Conservation (phyloP, 2,888 invertebrate species). For the Galerucella calmariensis region DNA sequence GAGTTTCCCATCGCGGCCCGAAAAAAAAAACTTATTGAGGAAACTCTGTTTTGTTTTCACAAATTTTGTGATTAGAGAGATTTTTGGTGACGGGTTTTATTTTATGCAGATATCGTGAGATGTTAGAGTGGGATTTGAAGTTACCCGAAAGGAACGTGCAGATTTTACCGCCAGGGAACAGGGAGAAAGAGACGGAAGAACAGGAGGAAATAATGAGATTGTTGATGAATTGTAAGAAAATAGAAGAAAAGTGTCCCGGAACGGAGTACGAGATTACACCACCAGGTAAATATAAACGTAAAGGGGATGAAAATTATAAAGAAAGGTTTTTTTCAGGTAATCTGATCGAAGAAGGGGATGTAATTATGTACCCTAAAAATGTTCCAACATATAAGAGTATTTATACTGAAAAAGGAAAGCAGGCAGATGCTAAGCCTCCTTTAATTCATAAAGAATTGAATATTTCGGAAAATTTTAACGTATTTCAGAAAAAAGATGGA, state of each 20-base stretch:
- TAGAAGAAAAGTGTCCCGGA: slow-evolving; percentile 15
- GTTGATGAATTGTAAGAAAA: background rate
- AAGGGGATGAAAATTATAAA: background rate
- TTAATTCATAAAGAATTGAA: slow-evolving; percentile 48
- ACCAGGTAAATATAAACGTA: slow-evolving; percentile 25
- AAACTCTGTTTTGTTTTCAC: too few relatives aligned
- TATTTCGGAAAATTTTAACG: slow-evolving; percentile 49
- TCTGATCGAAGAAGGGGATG: slow-evolving; percentile 49
- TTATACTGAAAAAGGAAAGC: slow-evolving; percentile 39
- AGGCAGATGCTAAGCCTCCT: slow-evolving; percentile 43
- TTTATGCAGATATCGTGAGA: slow-evolving; percentile 51
- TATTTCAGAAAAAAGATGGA: slow-evolving; percentile 47
- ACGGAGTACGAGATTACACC: slow-evolving; percentile 50
- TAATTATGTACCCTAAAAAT: slow-evolving; percentile 46
- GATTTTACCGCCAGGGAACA: slow-evolving; percentile 51
- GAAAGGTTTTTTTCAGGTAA: background rate
- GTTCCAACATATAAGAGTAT: slow-evolving; percentile 43
- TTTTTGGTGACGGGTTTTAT: too few relatives aligned
- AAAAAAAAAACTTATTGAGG: too few relatives aligned
- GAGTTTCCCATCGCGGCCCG: too few relatives aligned
- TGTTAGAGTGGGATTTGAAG: slow-evolving; percentile 58
- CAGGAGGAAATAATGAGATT: slow-evolving; percentile 27
- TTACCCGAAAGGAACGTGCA: slow-evolving; percentile 49
- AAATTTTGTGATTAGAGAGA: too few relatives aligned
- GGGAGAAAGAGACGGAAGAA: slow-evolving; percentile 34